Evolutionary conservation across 23 tunicate species (phyloP), one percentile per base, ranked within the genome.

Genomic region (Trididemnum miniatum): DNA sequence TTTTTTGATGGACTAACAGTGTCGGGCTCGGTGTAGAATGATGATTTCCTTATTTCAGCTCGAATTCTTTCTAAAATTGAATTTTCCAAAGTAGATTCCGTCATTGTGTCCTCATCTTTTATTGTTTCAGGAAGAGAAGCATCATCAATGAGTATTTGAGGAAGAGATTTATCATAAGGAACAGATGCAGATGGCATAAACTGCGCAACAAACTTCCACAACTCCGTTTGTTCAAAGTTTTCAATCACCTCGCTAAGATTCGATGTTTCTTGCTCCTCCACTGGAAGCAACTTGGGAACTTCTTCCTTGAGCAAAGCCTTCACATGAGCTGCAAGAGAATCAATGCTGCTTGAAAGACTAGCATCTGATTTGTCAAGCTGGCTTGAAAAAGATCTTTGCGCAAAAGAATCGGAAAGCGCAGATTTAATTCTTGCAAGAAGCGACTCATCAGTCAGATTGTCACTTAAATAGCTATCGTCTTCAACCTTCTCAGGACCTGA

Each of bases 121-220:
- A 33, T 7, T 38, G 79, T 26, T 39, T 73, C 59, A 23, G 12
- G 25, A 24, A 24, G 2, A 37, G 57, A 38, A 33, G 37, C 31
- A 31, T 32, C 38, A 69, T 33, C 22, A 34, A 34, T 15, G 20
- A 15, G 9, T 20, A 26, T 22, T 20, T 12, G 57, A 20, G 79
- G 59, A 15, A 73, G 4, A 20, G 12, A 28, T 5, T 32, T 38
- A 67, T 2, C 60, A 71, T 3, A 7, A 36, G 28, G 39, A 15
- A 31, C 39, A 71, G 76, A 36, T 1, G 79, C 86, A 18, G 81
- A 49, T 37, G 97, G 97, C 24, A 91, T 59, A 69, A 91, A 91
- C 80, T 91, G 97, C 18, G 86, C 34, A n/a, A 89, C 89, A 71
- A 85, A 91, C 52, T 86, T 91, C 97, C 97, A 91, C 37, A 91